phyloP scores from a whole-genome alignment of 1,140 invertebrate species.

The Drosophila lacteicornis region DNA sequence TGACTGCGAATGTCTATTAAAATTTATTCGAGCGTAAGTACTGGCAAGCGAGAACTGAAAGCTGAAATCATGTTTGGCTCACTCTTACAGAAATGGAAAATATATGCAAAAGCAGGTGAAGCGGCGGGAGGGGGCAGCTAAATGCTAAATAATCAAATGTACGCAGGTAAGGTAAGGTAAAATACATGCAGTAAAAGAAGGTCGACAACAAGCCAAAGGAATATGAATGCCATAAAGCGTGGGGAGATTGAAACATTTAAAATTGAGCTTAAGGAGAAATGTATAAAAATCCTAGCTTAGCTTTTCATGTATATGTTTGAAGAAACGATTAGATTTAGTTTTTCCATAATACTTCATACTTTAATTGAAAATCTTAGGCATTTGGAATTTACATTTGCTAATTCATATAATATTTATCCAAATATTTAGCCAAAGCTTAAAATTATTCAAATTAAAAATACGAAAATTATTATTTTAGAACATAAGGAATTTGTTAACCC shows the following conservation, averaged over 20 bases:
- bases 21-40: slow-evolving; percentile 82
- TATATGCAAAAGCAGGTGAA: slow-evolving; percentile 56
- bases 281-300: neutral
- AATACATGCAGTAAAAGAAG: slow-evolving; percentile 38
- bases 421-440: too few species aligned
- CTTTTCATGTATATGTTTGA: neutral
- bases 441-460: neutral
- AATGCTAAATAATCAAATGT: slow-evolving; percentile 82
- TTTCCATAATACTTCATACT: too few species aligned
- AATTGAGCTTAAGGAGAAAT: neutral
- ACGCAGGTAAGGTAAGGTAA: slow-evolving; percentile 54
- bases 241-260: slow-evolving; percentile 3
- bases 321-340: neutral
- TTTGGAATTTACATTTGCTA: too few species aligned
- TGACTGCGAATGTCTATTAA: slow-evolving; percentile 79
- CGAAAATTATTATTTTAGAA: neutral
- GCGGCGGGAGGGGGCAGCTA: slow-evolving; percentile 42
- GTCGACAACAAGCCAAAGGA: slow-evolving; percentile 37
- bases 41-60: slow-evolving; percentile 68
- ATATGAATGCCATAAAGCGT: slow-evolving; percentile 16
- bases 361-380: neutral
- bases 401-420: too few species aligned
- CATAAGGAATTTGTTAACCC: neutral
- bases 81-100: slow-evolving; percentile 71
- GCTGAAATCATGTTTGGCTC: slow-evolving; percentile 79